Evolutionary conservation across 2,797 vertebrate genomes (phyloP).

Genomic region (Myotis planiceps): DNA sequence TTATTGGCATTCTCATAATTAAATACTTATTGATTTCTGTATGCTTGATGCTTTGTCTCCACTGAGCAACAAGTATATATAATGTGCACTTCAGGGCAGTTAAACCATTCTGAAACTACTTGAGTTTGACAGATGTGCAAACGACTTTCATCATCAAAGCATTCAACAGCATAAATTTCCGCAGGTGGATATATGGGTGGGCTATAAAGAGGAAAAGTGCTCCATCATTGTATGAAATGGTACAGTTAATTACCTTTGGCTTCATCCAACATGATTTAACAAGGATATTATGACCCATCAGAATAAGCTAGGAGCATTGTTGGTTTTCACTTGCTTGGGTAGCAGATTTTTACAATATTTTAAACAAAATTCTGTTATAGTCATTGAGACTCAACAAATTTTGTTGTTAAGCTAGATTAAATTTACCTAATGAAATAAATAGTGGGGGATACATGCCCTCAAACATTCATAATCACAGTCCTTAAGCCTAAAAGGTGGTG

Average conservation of each 20-base stretch:
- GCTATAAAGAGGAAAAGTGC: constrained; percentile 66
- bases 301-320: constrained; percentile 63
- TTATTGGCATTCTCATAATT: constrained; percentile 67
- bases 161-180: constrained; percentile 74
- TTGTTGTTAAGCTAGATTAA: constrained; percentile 11
- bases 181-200: constrained; percentile 73
- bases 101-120: constrained; percentile 71
- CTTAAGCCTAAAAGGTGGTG: background rate
- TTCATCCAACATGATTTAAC: constrained; percentile 80
- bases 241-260: constrained; percentile 78
- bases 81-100: constrained; percentile 59
- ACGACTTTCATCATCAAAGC: constrained; percentile 79
- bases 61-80: background rate
- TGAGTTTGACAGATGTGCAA: constrained; percentile 78
- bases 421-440: background rate
- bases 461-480: background rate
- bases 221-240: constrained; percentile 75
- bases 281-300: constrained; percentile 81
- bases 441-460: background rate
- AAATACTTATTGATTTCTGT: constrained; percentile 38
- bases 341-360: constrained; percentile 72
- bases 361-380: constrained; percentile 42
- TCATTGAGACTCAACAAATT: constrained; percentile 48
- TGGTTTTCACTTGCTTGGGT: constrained; percentile 65
- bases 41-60: constrained; percentile 51